Base-by-base conservation (phyloP, 2,797 vertebrate genomes). In the Aulostomus chinensis region DNA sequence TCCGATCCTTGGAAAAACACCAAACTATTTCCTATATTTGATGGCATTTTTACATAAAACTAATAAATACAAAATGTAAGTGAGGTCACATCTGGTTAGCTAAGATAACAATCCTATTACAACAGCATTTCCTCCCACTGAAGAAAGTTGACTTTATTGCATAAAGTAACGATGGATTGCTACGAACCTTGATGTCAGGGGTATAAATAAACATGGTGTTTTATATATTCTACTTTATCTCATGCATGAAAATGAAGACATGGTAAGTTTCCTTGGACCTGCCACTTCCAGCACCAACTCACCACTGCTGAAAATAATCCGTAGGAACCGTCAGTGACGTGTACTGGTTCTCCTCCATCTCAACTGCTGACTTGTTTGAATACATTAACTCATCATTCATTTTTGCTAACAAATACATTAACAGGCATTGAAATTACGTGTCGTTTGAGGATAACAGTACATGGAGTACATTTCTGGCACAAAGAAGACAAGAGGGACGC, bases 281-380 rank as follows among this genome's bases (percentile, higher is more conserved):
- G 50, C 67, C 48, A 42, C 68, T 68, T 73, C 53, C 74, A 39
- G 14, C 68, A 73, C 59, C 53, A 80, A 89, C 91, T 92, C 86
- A 91, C 91, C 91, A 92, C 65, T 91, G 87, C 76, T 90, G 89
- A 50, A 90, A 89, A 81, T 90, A 91, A 81, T 91, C 90, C 86
- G 86, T 78, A 10, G 83, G 83, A 45, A 84, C 79, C 81, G 82
- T 89, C 84, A 90, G 22, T 75, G 86, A 87, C 51, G 90, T 88
- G 68, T 76, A 89, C 81, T 88, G 86, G 71, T 81, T 86, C 76
- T 90, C 88, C 58, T 91, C 90, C 90, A 91, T 92, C 80, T 80
- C 81, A 78, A 84, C 68, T 79, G 84, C 80, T 68, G 84, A 82
- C 75, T 85, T 86, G 83, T 81, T 73, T 78, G 40, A 84, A 84